A percentile compares a stretch with the other conserved stretches of the same genome.
Conservation (phyloP, 2,888 invertebrate species). For the Leucophora obtusa region DNA sequence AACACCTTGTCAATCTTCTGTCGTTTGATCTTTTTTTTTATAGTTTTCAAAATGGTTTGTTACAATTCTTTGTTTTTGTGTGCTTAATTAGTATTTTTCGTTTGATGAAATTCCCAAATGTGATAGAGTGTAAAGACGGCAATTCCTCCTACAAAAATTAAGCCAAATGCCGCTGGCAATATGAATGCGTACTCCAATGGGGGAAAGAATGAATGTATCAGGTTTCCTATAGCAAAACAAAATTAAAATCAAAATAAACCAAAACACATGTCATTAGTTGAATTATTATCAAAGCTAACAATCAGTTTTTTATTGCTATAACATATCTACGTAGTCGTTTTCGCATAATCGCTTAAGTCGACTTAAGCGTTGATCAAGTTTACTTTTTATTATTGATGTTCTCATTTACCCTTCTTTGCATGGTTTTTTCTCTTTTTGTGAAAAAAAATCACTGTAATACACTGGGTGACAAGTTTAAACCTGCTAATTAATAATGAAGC, state of each 20-base stretch:
- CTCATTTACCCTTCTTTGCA: too few relatives aligned
- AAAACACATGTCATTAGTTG: conserved; percentile 27
- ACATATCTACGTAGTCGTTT: too few relatives aligned
- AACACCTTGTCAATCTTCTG: neutral
- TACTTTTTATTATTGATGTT: too few relatives aligned
- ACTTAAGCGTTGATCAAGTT: too few relatives aligned
- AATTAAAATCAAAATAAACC: conserved; percentile 66
- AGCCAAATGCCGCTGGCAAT: conserved; percentile 82
- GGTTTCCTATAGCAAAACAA: conserved; percentile 78
- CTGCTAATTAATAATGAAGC: too few relatives aligned
- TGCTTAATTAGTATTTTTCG: conserved; percentile 34
- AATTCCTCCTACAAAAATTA: conserved; percentile 84
- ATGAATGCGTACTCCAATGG: conserved; percentile 82
- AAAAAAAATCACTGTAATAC: too few relatives aligned
- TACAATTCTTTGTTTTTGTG: neutral
- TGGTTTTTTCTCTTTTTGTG: too few relatives aligned
- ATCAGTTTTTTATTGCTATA: conserved; percentile 14
- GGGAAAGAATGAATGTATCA: conserved; percentile 80
- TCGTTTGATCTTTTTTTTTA: conserved; percentile 4
- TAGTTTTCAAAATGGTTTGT: neutral
- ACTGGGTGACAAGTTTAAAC: too few relatives aligned
- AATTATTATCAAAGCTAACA: conserved; percentile 12
- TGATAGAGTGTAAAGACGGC: conserved; percentile 83
- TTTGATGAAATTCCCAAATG: conserved; percentile 72
- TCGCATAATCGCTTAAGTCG: too few relatives aligned